Percentiles rank a stretch among this genome's conserved stretches.
Conservation (phyloP, 92 coral and sea anemone genomes). For the Siderastrea siderea region DNA sequence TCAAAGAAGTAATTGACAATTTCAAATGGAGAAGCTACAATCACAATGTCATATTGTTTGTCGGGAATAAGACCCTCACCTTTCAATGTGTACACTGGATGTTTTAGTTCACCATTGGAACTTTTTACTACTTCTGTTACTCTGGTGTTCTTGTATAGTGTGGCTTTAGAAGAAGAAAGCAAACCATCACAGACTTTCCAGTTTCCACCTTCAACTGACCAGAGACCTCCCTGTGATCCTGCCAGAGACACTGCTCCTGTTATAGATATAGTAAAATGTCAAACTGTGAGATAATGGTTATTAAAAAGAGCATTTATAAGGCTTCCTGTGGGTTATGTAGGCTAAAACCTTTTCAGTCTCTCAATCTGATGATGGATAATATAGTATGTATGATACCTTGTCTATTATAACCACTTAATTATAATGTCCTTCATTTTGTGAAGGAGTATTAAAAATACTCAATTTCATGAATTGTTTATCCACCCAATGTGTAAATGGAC, state of each 20-base stretch:
- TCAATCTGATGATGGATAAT: no score
- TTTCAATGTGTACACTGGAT: constrained; percentile 73
- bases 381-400: no score
- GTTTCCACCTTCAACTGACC: constrained; percentile 98
- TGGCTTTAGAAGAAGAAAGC: constrained; percentile 72
- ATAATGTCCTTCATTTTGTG: no score
- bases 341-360: background rate
- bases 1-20: constrained; percentile 65
- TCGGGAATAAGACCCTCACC: constrained; percentile 33
- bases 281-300: background rate
- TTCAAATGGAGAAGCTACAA: constrained; percentile 90
- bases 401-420: no score
- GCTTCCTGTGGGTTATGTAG: background rate
- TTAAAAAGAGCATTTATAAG: background rate
- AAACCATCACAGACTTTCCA: constrained; percentile 93
- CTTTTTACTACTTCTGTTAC: constrained; percentile 73
- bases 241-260: constrained; percentile 95
- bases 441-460: background rate
- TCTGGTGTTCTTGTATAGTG: constrained; percentile 74
- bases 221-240: constrained; percentile 89
- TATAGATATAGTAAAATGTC: background rate
- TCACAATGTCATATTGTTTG: constrained; percentile 84
- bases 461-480: background rate
- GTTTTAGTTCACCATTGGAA: background rate
- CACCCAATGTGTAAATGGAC: background rate